A percentile compares a stretch with the other conserved stretches of the same genome.
phyloP scores from a whole-genome alignment of 2,113 vertebrate species.

The Rhadina sibilatrix region DNA sequence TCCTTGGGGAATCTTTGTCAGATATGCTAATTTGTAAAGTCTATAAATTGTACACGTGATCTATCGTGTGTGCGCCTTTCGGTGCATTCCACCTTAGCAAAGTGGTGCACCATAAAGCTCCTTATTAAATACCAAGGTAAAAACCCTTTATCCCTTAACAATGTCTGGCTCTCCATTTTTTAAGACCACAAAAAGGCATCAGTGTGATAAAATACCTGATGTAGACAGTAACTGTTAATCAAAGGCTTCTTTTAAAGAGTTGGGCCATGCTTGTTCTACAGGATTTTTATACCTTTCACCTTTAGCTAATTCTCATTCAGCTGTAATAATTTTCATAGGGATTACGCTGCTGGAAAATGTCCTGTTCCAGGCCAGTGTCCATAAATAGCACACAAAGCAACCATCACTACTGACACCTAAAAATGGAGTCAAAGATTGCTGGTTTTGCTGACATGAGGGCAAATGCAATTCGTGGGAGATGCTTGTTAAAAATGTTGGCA shows the following conservation, averaged over 20 bases:
- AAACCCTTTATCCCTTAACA: neutral
- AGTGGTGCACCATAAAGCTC: neutral
- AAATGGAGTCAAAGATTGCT: neutral
- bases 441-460: neutral
- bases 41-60: neutral
- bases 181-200: neutral
- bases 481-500: neutral
- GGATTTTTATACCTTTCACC: neutral
- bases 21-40: neutral
- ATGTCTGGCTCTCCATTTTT: neutral
- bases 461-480: neutral
- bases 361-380: neutral
- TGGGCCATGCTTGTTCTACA: neutral
- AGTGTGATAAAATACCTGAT: neutral
- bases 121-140: neutral
- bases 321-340: neutral
- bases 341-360: neutral
- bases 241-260: neutral
- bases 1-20: neutral
- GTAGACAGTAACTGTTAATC: neutral
- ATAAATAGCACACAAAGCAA: neutral
- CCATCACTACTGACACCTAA: neutral
- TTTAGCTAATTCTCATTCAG: neutral
- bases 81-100: fast-evolving
- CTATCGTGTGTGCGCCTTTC: fast-evolving